Base-by-base conservation (phyloP, 53 echinoderm and acorn worm species). In the Echinarachnius parma region DNA sequence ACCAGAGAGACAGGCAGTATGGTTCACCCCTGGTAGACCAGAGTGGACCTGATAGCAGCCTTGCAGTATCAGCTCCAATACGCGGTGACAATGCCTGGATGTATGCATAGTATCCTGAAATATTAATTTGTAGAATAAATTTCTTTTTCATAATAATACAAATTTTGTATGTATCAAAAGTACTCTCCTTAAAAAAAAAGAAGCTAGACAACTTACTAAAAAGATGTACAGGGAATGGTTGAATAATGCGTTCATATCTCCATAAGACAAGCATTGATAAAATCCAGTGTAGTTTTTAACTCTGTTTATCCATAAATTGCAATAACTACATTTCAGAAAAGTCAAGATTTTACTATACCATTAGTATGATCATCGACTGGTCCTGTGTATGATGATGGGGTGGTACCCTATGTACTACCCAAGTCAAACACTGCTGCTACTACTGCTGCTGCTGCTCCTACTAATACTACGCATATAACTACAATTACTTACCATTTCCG, bases 1-100 rank as follows among this genome's bases (percentile, higher is more conserved):
- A 91, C 90, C 91, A 96, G 61, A 96, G 80, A 7, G 83, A 64
- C 11, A 96, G 64, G 53, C 96, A 96, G 46, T 64, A 76, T 0
- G 62, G 66, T 28, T 64, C 15, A 46, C 47, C 76, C 11, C 78
- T 48, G 23, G 77, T 83, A 2, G 93, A 72, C 35, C 81, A 66
- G 27, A 93, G 53, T 47, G 66, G 25, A 13, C 93, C 93, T 27
- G 93, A 83, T 31, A 69, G 47, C 26, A 93, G 78, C 9, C 83
- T 60, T 15, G 84, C 80, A 23, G 39, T 81, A 32, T 92, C 84
- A 21, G 84, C 87, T 0, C 13, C 29, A 20, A 49, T 13, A 9
- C 62, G n/a, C 0, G 79, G 75, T 0, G 31, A 28, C 5, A 87
- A 92, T 4, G 86, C 66, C 64, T 92, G 87, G 3, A 75, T 69